phyloP scores from a whole-genome alignment of 2,888 invertebrate species.

The Alentia gelatinosa region DNA sequence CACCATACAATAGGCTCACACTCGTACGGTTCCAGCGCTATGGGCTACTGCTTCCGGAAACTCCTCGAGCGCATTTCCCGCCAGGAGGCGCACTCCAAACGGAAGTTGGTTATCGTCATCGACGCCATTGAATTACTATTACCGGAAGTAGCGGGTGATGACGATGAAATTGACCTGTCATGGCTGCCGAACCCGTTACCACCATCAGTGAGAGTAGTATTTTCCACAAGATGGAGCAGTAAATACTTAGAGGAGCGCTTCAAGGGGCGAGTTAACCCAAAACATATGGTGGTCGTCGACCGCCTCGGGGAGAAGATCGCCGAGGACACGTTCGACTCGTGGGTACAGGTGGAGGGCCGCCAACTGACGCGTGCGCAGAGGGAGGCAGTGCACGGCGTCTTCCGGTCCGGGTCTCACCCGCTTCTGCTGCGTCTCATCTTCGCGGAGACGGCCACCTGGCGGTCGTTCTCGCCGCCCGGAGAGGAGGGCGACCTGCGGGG shows the following conservation, averaged over 20 bases:
- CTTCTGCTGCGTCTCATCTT: not conserved
- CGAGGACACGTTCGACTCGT: not conserved
- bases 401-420: not conserved
- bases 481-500: not conserved
- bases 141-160: not conserved
- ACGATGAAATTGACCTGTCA: not conserved
- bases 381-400: not conserved
- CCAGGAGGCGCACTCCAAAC: not conserved
- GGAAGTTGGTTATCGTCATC: not conserved
- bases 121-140: not conserved
- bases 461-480: not conserved
- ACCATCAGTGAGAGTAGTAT: not conserved
- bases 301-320: not conserved
- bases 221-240: not conserved
- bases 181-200: not conserved
- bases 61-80: not conserved
- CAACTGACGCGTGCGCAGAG: not conserved
- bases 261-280: not conserved
- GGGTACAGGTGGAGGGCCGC: not conserved
- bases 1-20: not conserved
- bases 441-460: not conserved
- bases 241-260: not conserved
- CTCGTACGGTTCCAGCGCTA: not conserved
- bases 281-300: not conserved
- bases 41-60: constrained; percentile 10